Conservation (phyloP, 2,888 invertebrate species). For the Ichneumon xanthorius region DNA sequence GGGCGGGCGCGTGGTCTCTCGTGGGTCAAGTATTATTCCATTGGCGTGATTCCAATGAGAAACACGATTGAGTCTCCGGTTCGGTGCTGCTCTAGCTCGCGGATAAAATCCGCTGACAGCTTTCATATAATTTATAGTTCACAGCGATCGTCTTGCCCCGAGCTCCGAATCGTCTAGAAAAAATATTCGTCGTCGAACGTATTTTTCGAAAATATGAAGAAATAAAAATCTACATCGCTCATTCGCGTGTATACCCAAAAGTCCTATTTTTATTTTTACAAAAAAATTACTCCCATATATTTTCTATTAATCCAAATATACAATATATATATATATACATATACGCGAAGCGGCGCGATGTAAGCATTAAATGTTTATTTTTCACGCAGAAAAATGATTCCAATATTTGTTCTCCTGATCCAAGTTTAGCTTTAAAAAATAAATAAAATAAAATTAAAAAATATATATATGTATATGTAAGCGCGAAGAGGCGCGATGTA, state of each 20-base stretch:
- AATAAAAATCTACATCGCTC: neutral
- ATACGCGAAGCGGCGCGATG: neutral
- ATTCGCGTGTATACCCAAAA: too few relatives aligned
- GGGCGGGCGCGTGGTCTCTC: conserved; percentile 5
- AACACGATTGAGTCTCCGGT: conserved; percentile 51
- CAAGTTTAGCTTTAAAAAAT: neutral
- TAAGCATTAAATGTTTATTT: too few relatives aligned
- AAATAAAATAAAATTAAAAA: conserved; percentile 30
- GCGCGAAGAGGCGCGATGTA: conserved; percentile 64
- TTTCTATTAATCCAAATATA: too few relatives aligned
- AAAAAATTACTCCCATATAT: too few relatives aligned
- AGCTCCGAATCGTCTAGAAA: neutral
- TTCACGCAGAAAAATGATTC: too few relatives aligned
- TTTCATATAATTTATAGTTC: conserved; percentile 10
- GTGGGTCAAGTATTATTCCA: conserved; percentile 54
- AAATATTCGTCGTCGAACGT: neutral
- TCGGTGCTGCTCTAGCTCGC: conserved; percentile 42
- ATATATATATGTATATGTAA: too few relatives aligned
- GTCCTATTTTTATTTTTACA: too few relatives aligned
- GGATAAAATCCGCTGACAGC: conserved; percentile 13
- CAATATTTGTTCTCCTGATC: neutral
- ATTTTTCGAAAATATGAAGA: neutral
- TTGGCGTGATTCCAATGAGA: conserved; percentile 58
- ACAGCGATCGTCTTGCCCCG: neutral
- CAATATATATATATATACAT: neutral